These are phyloP conservation scores for Hesperophylax magnus DNA, from an alignment of 1,140 invertebrate genomes.

Conservation along the genomic window DNA sequence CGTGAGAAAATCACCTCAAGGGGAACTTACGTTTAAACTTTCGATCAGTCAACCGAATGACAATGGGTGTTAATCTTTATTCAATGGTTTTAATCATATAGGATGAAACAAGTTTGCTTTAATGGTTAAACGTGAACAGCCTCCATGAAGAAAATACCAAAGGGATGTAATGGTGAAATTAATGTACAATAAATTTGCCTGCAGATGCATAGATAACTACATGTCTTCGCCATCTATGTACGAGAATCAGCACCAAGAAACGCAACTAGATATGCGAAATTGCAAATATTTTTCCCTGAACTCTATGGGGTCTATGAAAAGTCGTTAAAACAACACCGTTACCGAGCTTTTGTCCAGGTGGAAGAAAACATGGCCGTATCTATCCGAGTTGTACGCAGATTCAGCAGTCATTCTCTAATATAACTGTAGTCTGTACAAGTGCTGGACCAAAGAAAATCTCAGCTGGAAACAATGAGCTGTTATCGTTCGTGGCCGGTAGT, in stretches of 20 bases:
- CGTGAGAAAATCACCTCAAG: too few species aligned
- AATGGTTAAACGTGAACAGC: too few species aligned
- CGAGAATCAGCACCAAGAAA: neutral
- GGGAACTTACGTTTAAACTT: too few species aligned
- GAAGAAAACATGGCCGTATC: constrained; percentile 11
- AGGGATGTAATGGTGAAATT: too few species aligned
- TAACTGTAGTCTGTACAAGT: neutral
- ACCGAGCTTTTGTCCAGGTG: constrained; percentile 20
- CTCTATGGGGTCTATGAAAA: constrained; percentile 25
- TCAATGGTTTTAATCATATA: too few species aligned
- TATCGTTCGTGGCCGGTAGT: neutral
- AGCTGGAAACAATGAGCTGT: neutral
- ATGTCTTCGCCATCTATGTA: too few species aligned
- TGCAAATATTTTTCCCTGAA: neutral
- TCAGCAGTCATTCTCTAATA: neutral
- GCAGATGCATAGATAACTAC: too few species aligned
- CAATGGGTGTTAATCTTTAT: too few species aligned
- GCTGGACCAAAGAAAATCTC: neutral
- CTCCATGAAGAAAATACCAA: too few species aligned
- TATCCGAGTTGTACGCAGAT: neutral
- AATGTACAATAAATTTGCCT: too few species aligned
- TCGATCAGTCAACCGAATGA: too few species aligned
- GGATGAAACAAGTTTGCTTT: too few species aligned
- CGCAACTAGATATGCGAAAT: neutral
- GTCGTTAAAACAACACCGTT: constrained; percentile 44